Percentiles rank a stretch among this genome's conserved stretches.
phyloP scores from a whole-genome alignment of 2,888 invertebrate species.

The Drosophila macrospina region DNA sequence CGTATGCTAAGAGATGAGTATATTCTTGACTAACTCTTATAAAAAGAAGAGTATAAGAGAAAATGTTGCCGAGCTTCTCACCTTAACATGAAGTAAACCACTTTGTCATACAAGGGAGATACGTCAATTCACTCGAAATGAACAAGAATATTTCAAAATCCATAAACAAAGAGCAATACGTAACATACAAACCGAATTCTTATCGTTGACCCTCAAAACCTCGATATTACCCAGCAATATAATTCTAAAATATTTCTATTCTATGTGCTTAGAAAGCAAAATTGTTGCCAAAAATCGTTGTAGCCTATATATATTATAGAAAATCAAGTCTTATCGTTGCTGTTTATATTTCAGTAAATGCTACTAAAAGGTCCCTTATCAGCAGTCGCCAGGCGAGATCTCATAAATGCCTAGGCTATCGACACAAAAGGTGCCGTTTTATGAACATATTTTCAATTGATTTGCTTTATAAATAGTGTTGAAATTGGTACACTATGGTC shows the following conservation, averaged over 20 bases:
- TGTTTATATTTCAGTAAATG: slow-evolving; percentile 21
- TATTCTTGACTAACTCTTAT: background rate
- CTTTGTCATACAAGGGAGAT: no score
- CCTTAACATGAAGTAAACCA: background rate
- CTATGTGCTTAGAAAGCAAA: background rate
- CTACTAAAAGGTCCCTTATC: slow-evolving; percentile 54
- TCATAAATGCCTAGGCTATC: slow-evolving; percentile 60
- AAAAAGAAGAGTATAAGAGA: no score
- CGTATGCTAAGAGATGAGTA: no score
- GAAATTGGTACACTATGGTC: slow-evolving; percentile 23
- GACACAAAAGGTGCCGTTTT: slow-evolving; percentile 61
- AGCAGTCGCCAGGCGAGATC: slow-evolving; percentile 50
- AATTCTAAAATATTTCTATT: no score
- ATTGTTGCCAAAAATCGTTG: slow-evolving; percentile 31
- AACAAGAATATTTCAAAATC: background rate
- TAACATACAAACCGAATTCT: background rate
- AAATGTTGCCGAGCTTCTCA: no score
- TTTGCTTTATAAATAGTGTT: slow-evolving; percentile 51
- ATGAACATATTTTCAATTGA: slow-evolving; percentile 45
- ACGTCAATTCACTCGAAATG: background rate
- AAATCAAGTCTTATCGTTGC: slow-evolving; percentile 34
- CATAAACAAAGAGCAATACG: no score
- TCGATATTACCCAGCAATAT: background rate
- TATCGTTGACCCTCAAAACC: slow-evolving; percentile 3
- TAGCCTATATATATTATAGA: background rate